Base-by-base conservation (phyloP, 2,888 invertebrate species). In the Campoplex nolae region DNA sequence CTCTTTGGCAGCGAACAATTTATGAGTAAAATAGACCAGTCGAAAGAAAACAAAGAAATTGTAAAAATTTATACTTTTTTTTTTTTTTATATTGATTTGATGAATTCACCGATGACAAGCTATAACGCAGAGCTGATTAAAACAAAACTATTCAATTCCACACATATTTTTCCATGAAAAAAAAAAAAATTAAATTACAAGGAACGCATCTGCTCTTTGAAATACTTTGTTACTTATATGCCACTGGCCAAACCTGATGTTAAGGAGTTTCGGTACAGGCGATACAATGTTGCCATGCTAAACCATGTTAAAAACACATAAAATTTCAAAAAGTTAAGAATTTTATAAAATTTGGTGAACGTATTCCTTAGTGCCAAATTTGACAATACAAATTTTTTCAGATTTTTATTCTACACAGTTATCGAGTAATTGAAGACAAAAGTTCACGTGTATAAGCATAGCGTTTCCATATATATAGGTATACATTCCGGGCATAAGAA, bases 1-100 rank as follows among this genome's bases (percentile, higher is more conserved):
- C 56, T 75, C 56, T 68, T 68, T 68, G 38, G 18, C n/a, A 70
- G 35, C 58, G 13, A 70, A 70, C 48, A 45, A 48, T 70, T 76
- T 51, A 58, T 56, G 28, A 13, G 28, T 45, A 38, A 4, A 54
- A 38, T 8, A 32, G 16, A 45, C n/a, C 4, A 56, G n/a, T 28
- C 67, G 74, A 74, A 45, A n/a, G 28, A 18, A 48, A 28, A 28
- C 8, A 32, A 51, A 51, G 8, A 8, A 71, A 32, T 71, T 38
- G 38, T 45, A 16, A 71, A 48, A 45, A 45, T 7, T 48, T 3
- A 58, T 58, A 58, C 23, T 23, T 23, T 11, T 13, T 28, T 51
- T 58, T 58, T 1, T 28, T 51, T 58, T 58, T 1, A 13, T 3
- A 4, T 28, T 13, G 58, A 58, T 62, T 32, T 62, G 16, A 11